Percentiles rank a stretch among this genome's conserved stretches.
Evolutionary conservation across 2,888 invertebrate species (phyloP).

Genomic region (Poecilobothrus nobilitatus): DNA sequence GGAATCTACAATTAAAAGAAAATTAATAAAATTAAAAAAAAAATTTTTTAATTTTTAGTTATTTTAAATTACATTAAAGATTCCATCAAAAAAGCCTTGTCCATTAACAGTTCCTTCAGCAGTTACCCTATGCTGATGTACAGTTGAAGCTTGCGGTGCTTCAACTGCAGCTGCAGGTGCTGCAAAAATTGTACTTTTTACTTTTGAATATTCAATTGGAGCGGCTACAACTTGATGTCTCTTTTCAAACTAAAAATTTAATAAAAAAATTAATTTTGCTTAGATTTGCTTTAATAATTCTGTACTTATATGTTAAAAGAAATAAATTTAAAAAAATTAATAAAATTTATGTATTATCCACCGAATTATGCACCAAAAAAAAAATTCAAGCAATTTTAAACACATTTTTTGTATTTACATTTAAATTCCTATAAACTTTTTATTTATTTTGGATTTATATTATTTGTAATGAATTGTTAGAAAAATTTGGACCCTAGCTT

Average conservation of each 20-base stretch:
- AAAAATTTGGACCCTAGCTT: too few species aligned
- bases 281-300: too few species aligned
- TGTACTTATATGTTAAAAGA: too few species aligned
- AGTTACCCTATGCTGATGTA: background rate
- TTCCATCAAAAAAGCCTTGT: background rate
- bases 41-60: background rate
- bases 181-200: background rate
- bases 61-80: constrained; percentile 1
- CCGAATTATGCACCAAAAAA: too few species aligned
- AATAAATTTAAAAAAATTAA: too few species aligned
- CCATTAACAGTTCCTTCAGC: background rate
- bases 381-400: too few species aligned
- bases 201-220: background rate
- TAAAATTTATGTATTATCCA: too few species aligned
- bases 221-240: background rate
- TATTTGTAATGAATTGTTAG: too few species aligned
- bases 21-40: background rate
- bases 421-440: too few species aligned
- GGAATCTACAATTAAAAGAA: constrained; percentile 3
- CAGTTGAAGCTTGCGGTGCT: background rate
- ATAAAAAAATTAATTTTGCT: too few species aligned
- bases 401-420: too few species aligned
- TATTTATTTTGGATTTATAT: too few species aligned
- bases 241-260: background rate
- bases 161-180: background rate